Evolutionary conservation across 92 coral and sea anemone species (phyloP), one percentile per base, ranked within the genome.

Genomic region (Ricordea florida): DNA sequence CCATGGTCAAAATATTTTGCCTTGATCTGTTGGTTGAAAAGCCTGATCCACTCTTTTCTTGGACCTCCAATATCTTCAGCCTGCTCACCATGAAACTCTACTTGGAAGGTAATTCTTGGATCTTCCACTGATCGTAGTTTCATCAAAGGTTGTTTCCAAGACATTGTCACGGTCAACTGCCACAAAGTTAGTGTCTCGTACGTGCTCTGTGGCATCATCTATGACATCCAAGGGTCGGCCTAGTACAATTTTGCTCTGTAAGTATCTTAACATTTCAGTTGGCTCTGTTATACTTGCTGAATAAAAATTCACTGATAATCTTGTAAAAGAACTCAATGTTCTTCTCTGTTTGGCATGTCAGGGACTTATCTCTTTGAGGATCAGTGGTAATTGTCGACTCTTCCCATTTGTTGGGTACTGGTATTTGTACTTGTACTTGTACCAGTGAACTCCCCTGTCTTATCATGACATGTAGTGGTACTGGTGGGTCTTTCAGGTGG

Each of bases 21-120:
- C 5, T 65, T 73, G 34, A 72, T 81, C 18, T 58, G 74, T 5
- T 10, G 14, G 41, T 72, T 81, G 69, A 70, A 70, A 14, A 85
- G 38, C 25, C 81, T 42, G 22, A 85, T 78, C 85, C 85, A 62
- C 64, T 83, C 83, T 56, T 69, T 78, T 50, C 75, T 59, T 21
- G 80, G 85, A 4, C 81, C 90, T 63, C 90, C 90, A 23, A 36
- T 49, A 48, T 72, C 86, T 56, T 78, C 63, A 1, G 90, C 90
- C 32, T 27, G 6, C 53, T 85, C 86, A 9, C 90, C 90, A 50
- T 71, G 79, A 43, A 85, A 85, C 26, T 85, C 86, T 3, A 78
- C 85, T 55, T 85, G 85, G 62, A 85, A 85, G 2, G 85, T 85
- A 23, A 35, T 32, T 17, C 56, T 46, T 35, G 62, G 71, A 57